phyloP scores from a whole-genome alignment of 2,113 vertebrate genomes.

The Synchiropus splendidus region DNA sequence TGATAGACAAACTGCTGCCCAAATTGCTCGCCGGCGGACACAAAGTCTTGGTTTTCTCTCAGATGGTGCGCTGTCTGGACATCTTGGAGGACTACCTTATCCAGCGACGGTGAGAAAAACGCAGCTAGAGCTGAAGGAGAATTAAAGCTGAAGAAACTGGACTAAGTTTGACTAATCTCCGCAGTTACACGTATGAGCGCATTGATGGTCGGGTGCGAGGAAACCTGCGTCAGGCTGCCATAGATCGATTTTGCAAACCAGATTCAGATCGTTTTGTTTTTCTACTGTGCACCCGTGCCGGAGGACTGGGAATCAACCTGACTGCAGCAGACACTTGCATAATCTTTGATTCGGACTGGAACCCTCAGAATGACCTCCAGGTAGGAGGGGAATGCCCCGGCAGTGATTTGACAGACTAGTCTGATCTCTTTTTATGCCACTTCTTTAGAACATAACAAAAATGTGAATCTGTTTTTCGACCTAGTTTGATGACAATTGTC shows the following conservation, averaged over 20 bases:
- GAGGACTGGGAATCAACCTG: slow-evolving; percentile 95
- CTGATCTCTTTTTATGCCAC: no score
- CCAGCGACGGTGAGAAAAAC: slow-evolving; percentile 81
- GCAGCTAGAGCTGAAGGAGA: background rate
- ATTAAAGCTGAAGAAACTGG: background rate
- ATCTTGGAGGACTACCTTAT: slow-evolving; percentile 99
- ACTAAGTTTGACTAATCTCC: background rate
- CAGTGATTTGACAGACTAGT: no score
- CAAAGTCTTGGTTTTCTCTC: slow-evolving; percentile 97
- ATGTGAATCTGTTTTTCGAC: no score
- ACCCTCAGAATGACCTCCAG: slow-evolving; percentile 98
- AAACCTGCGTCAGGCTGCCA: slow-evolving; percentile 94
- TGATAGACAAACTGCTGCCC: slow-evolving; percentile 95
- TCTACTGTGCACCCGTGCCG: slow-evolving; percentile 89
- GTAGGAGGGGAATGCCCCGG: slow-evolving; percentile 49
- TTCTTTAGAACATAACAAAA: no score
- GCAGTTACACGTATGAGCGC: slow-evolving; percentile 93
- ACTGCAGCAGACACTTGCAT: slow-evolving; percentile 97
- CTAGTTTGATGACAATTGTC: no score
- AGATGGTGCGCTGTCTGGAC: slow-evolving; percentile 98
- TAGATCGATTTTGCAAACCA: slow-evolving; percentile 94
- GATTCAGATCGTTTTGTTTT: slow-evolving; percentile 98
- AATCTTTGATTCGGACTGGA: slow-evolving; percentile 99
- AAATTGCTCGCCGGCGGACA: slow-evolving; percentile 92
- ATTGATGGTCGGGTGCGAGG: slow-evolving; percentile 92